phyloP scores from a whole-genome alignment of 2,888 invertebrate genomes.

The Conistra vaccinii region DNA sequence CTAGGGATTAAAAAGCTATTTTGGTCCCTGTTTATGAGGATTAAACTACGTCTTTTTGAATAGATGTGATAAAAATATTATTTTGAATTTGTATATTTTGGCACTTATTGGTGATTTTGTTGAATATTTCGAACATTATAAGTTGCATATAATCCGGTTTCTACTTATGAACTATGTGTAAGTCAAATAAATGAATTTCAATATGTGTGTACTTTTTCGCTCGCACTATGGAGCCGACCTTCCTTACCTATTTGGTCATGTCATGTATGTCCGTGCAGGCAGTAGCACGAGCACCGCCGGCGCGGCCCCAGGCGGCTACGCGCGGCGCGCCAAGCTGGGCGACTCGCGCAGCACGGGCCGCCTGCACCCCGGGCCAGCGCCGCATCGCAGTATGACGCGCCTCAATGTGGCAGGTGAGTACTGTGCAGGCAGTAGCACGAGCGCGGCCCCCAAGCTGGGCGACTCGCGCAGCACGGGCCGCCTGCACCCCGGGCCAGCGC shows the following conservation, averaged over 20 bases:
- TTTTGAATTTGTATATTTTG: background rate
- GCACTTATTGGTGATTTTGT: too few relatives aligned
- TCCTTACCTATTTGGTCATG: background rate
- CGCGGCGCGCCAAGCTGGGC: conserved; percentile 92
- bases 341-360: conserved; percentile 95
- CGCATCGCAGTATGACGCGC: conserved; percentile 95
- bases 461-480: conserved; percentile 95
- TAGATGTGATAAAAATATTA: too few relatives aligned
- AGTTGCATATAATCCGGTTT: background rate
- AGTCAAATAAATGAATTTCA: background rate
- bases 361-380: conserved; percentile 93
- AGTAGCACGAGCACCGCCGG: conserved; percentile 39
- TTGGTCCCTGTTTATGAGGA: too few relatives aligned
- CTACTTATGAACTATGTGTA: background rate
- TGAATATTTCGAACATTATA: too few relatives aligned
- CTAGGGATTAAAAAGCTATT: too few relatives aligned
- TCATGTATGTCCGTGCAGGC: conserved; percentile 14
- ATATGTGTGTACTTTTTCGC: background rate
- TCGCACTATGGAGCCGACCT: background rate
- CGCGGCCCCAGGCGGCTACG: conserved; percentile 83
- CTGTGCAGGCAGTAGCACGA: conserved; percentile 36
- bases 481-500: conserved; percentile 93
- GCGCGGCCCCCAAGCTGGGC: conserved; percentile 90
- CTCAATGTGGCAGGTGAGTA: conserved; percentile 92
- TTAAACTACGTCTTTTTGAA: too few relatives aligned